These are phyloP conservation scores for Zenarchopterus dispar DNA, from an alignment of 2,797 vertebrate genomes.

Conservation along the genomic window DNA sequence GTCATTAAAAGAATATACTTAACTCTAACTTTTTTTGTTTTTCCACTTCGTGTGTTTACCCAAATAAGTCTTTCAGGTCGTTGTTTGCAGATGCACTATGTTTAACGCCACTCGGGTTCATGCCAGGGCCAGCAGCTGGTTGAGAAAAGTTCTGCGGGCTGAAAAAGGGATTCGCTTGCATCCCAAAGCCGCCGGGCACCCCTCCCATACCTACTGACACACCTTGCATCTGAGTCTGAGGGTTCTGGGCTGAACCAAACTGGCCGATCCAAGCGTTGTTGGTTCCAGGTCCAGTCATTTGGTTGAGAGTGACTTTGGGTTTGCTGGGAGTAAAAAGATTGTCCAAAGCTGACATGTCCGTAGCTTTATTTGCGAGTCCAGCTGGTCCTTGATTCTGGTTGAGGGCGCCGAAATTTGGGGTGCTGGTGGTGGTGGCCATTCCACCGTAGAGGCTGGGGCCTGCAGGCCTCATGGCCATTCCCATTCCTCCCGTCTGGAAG, in stretches of 20 bases:
- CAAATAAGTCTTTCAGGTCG: conserved; percentile 97
- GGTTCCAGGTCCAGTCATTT: conserved; percentile 78
- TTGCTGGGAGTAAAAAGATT: conserved; percentile 92
- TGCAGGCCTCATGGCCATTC: conserved; percentile 81
- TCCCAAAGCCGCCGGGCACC: conserved; percentile 87
- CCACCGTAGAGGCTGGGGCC: conserved; percentile 85
- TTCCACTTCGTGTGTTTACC: conserved; percentile 73
- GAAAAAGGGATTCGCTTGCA: conserved; percentile 98
- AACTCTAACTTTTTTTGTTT: not conserved
- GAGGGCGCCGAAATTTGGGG: conserved; percentile 88
- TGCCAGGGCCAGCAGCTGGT: conserved; percentile 61
- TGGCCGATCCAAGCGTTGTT: conserved; percentile 90
- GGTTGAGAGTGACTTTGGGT: conserved; percentile 95
- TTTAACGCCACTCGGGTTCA: conserved; percentile 85
- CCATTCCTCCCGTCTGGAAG: conserved; percentile 87
- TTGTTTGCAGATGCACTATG: conserved; percentile 91
- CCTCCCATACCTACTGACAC: conserved; percentile 75
- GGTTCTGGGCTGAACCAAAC: conserved; percentile 77
- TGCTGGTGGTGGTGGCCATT: conserved; percentile 83
- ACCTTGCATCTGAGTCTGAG: conserved; percentile 82
- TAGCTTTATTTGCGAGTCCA: conserved; percentile 74
- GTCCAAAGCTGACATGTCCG: conserved; percentile 92
- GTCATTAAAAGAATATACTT: conserved; percentile 45
- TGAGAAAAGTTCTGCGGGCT: conserved; percentile 95
- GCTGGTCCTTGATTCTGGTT: conserved; percentile 75